Percentiles rank a stretch among this genome's conserved stretches.
These are phyloP conservation scores for Potamilus streckersoni DNA, from an alignment of 1,140 invertebrate genomes.

Conservation along the genomic window DNA sequence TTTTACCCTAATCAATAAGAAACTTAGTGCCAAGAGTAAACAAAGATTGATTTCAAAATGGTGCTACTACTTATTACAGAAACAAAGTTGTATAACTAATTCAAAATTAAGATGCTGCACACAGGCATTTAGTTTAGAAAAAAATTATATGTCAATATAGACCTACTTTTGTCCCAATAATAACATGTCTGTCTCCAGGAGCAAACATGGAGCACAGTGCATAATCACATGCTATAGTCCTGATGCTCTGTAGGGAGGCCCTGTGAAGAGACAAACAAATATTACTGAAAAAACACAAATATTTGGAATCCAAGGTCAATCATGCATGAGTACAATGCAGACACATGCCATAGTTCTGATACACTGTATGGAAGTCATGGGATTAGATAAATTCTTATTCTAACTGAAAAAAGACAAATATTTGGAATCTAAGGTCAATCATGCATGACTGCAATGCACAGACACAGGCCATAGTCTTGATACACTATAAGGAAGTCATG, in stretches of 20 bases:
- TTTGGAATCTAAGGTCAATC: not conserved
- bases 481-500: constrained; percentile 81
- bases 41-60: no score
- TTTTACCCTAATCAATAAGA: no score
- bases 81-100: no score
- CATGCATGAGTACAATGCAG: constrained; percentile 72
- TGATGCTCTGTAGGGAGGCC: constrained; percentile 82
- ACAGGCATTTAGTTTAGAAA: no score
- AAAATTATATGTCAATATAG: no score
- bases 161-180: constrained; percentile 84
- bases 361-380: no score
- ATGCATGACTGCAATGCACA: constrained; percentile 74
- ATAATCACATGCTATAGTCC: constrained; percentile 79
- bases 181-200: constrained; percentile 90
- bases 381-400: no score
- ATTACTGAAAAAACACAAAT: constrained; percentile 6
- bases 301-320: not conserved
- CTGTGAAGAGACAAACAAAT: constrained; percentile 62
- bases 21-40: no score
- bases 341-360: constrained; percentile 81
- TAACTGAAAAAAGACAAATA: constrained; percentile 4
- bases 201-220: constrained; percentile 84
- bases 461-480: constrained; percentile 80
- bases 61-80: no score
- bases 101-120: no score